A percentile compares a stretch with the other conserved stretches of the same genome.
Conservation (phyloP, 2,888 invertebrate species). For the Phortica magna region DNA sequence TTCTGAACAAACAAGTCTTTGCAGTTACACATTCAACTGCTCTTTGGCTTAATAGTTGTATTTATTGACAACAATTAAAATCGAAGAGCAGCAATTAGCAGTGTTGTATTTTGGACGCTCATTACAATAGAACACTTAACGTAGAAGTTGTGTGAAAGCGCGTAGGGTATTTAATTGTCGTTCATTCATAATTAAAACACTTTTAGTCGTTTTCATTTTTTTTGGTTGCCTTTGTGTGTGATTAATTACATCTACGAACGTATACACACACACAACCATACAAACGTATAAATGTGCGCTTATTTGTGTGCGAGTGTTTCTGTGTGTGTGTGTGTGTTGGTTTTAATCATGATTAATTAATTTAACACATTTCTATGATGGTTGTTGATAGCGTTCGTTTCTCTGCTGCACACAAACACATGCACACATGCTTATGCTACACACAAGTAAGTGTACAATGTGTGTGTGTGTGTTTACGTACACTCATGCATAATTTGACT, state of each 20-base stretch:
- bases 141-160: no score
- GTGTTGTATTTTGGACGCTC: neutral
- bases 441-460: neutral
- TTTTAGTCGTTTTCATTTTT: neutral
- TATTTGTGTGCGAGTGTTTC: neutral
- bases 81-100: neutral
- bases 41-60: no score
- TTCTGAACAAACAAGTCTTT: no score
- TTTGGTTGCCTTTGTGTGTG: constrained; percentile 28
- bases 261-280: neutral
- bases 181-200: neutral
- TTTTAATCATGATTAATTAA: constrained; percentile 41
- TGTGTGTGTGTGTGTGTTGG: constrained; percentile 16
- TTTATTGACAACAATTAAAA: no score
- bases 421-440: neutral
- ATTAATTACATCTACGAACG: constrained; percentile 19
- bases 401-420: constrained; percentile 17
- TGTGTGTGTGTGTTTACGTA: constrained; percentile 42
- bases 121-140: neutral
- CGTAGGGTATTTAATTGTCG: neutral
- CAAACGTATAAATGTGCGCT: neutral
- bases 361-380: constrained; percentile 34
- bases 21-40: no score
- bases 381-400: constrained; percentile 23
- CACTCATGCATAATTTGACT: constrained; percentile 38